Percentiles rank a stretch among this genome's conserved stretches.
These are phyloP conservation scores for Dasypogon diadema DNA, from an alignment of 2,888 invertebrate genomes.

Conservation along the genomic window DNA sequence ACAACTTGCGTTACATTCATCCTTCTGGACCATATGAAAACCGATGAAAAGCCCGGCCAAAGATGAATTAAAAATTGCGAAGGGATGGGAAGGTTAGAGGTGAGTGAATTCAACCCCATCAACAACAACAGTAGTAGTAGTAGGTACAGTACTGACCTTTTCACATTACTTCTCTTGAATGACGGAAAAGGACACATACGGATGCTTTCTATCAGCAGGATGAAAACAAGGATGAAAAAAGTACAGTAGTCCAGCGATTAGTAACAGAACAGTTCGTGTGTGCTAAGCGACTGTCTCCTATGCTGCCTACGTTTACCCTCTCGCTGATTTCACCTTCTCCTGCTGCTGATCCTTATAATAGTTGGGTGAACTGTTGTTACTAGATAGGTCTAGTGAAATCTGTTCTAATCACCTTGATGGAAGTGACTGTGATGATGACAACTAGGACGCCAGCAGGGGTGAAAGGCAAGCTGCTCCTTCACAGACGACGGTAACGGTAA, in stretches of 20 bases:
- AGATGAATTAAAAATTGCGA: conserved; percentile 21
- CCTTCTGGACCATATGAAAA: conserved; percentile 39
- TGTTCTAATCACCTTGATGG: conserved; percentile 43
- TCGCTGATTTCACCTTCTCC: background rate
- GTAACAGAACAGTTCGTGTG: conserved; percentile 28
- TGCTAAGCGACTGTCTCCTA: conserved; percentile 40
- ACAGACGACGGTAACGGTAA: background rate
- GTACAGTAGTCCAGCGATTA: conserved; percentile 31
- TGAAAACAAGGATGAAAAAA: conserved; percentile 13
- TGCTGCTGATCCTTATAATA: background rate
- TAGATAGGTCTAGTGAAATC: conserved; percentile 16
- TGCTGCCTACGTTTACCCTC: background rate
- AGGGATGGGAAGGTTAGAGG: background rate
- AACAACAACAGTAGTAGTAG: too few species aligned
- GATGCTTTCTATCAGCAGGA: background rate
- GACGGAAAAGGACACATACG: conserved; percentile 10
- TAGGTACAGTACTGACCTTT: conserved; percentile 32
- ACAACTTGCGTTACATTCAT: conserved; percentile 32
- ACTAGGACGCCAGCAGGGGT: conserved; percentile 8
- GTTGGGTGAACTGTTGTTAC: conserved; percentile 18
- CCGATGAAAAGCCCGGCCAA: conserved; percentile 39
- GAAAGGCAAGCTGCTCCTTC: background rate
- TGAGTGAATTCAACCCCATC: conserved; percentile 12
- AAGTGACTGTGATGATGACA: background rate
- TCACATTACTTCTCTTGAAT: conserved; percentile 19